A percentile compares a stretch with the other conserved stretches of the same genome.
Conservation (phyloP, 2,888 invertebrate genomes). For the Conus canariensis region DNA sequence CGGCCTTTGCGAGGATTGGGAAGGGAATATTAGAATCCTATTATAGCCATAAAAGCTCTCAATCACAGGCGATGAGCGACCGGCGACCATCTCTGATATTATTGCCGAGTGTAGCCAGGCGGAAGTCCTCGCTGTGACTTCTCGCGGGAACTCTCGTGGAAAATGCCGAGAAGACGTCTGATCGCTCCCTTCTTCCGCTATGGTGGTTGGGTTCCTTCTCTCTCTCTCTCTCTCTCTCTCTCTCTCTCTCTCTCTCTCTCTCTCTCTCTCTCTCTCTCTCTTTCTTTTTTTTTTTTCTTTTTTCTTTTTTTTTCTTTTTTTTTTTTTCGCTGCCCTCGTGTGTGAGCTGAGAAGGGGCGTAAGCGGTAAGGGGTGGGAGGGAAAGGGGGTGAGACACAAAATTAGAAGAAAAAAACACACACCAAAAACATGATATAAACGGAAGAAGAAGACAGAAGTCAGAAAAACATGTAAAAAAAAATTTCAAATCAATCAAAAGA, state of each 20-base stretch:
- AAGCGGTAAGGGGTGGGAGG: too few relatives aligned
- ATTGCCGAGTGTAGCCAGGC: neutral
- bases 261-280: neutral
- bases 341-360: neutral
- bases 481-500: too few relatives aligned
- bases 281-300: neutral
- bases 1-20: neutral
- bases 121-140: neutral
- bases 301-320: neutral
- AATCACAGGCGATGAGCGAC: slow-evolving; percentile 26
- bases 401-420: too few relatives aligned
- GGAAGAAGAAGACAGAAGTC: too few relatives aligned
- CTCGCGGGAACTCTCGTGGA: slow-evolving; percentile 21
- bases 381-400: too few relatives aligned
- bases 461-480: too few relatives aligned
- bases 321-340: neutral
- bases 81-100: slow-evolving; percentile 24
- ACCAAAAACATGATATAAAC: too few relatives aligned
- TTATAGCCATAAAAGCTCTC: slow-evolving; percentile 42
- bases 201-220: neutral
- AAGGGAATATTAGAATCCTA: slow-evolving; percentile 40
- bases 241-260: neutral
- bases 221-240: neutral
- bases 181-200: neutral
- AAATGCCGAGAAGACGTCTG: slow-evolving; percentile 27